Evolutionary conservation across 1,140 invertebrate genomes (phyloP).

Genomic region (Diplogasteroides magnus): DNA sequence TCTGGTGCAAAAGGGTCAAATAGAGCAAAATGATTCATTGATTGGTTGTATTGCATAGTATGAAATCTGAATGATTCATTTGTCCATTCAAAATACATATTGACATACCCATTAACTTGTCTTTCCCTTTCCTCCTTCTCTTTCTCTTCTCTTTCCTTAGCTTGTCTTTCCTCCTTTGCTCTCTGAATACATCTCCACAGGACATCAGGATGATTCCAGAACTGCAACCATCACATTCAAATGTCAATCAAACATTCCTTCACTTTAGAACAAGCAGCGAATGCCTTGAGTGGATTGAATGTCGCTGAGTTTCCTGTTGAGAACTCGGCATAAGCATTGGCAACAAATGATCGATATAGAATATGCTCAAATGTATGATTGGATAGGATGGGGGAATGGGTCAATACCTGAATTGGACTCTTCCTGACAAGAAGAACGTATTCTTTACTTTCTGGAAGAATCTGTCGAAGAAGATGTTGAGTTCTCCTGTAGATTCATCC

Average conservation of each 20-base stretch:
- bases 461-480: conserved; percentile 76
- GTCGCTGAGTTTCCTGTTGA: conserved; percentile 73
- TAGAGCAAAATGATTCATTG: no score
- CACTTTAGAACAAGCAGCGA: conserved; percentile 93
- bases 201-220: conserved; percentile 98
- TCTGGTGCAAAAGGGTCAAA: no score
- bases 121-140: conserved; percentile 55
- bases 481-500: conserved; percentile 63
- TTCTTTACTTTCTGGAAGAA: conserved; percentile 82
- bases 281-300: conserved; percentile 87
- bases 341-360: conserved; percentile 19
- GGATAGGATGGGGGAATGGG: neutral
- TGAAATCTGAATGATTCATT: neutral
- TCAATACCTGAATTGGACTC: conserved; percentile 79
- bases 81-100: neutral
- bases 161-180: conserved; percentile 37
- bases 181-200: conserved; percentile 77
- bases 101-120: neutral
- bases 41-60: no score
- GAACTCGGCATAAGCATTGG: conserved; percentile 67
- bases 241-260: conserved; percentile 29
- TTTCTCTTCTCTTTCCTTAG: conserved; percentile 46
- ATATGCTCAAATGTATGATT: conserved; percentile 9
- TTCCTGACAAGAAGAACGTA: conserved; percentile 81
- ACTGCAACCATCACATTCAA: conserved; percentile 60